phyloP scores from a whole-genome alignment of 2,113 vertebrate species.

The Dasyprocta punctata region DNA sequence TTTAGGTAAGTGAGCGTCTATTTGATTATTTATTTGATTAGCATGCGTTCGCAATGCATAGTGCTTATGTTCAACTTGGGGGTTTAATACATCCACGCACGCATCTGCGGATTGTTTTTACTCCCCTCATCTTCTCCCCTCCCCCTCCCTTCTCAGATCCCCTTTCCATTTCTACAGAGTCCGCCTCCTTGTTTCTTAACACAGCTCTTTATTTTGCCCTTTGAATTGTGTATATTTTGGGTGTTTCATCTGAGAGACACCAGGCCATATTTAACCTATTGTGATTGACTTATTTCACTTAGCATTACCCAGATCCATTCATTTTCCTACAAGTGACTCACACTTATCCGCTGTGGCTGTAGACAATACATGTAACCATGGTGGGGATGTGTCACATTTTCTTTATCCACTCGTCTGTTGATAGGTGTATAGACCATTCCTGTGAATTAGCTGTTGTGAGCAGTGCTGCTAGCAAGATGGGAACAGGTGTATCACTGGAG shows the following conservation, averaged over 20 bases:
- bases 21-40: background rate
- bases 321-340: background rate
- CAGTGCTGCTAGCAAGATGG: background rate
- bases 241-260: background rate
- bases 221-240: too few relatives aligned
- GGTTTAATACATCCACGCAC: background rate
- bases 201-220: background rate
- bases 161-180: too few relatives aligned
- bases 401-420: background rate
- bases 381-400: background rate
- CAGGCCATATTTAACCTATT: background rate
- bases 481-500: background rate
- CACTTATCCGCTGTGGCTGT: background rate
- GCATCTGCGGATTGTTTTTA: background rate
- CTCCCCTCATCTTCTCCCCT: background rate
- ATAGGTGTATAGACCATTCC: background rate
- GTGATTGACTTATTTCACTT: background rate
- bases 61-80: background rate
- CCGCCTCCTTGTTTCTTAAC: background rate
- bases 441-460: background rate
- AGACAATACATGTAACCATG: too few relatives aligned
- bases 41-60: background rate
- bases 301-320: background rate
- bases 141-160: background rate
- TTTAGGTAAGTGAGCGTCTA: background rate